Evolutionary conservation across 1,140 invertebrate genomes (phyloP).

Genomic region (Medauroidea extradentata): DNA sequence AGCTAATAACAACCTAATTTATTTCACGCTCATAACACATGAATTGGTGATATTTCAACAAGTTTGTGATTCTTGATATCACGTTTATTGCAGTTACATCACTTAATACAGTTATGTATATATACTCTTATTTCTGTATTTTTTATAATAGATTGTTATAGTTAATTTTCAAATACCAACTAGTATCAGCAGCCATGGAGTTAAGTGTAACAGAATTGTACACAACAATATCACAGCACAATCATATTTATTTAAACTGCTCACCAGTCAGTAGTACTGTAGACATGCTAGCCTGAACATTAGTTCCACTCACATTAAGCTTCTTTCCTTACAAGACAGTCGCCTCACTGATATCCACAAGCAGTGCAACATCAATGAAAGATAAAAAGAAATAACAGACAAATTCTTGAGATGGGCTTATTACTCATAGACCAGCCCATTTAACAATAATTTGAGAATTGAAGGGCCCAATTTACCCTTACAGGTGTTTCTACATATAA

Average conservation of each 20-base stretch:
- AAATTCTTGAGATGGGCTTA: too few species aligned
- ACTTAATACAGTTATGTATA: neutral
- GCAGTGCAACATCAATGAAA: too few species aligned
- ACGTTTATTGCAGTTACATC: conserved; percentile 1
- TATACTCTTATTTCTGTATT: conserved; percentile 1
- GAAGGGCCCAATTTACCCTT: too few species aligned
- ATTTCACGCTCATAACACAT: neutral
- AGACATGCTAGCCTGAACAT: too few species aligned
- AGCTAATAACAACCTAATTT: neutral
- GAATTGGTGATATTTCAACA: neutral
- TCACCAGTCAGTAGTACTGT: too few species aligned
- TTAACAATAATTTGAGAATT: too few species aligned
- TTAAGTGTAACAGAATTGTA: conserved; percentile 20
- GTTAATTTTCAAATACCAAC: conserved; percentile 9
- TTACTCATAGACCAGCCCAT: too few species aligned
- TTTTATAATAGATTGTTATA: neutral
- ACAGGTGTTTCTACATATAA: too few species aligned
- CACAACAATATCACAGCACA: conserved; percentile 22
- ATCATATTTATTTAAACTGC: conserved; percentile 10
- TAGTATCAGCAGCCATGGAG: conserved; percentile 16
- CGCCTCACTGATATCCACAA: too few species aligned
- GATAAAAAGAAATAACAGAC: too few species aligned
- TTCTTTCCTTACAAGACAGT: too few species aligned
- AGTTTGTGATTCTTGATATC: neutral
- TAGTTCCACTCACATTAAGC: too few species aligned